These are phyloP conservation scores for Lophochroa leadbeateri DNA, from an alignment of 2,113 vertebrate species.

Conservation along the genomic window DNA sequence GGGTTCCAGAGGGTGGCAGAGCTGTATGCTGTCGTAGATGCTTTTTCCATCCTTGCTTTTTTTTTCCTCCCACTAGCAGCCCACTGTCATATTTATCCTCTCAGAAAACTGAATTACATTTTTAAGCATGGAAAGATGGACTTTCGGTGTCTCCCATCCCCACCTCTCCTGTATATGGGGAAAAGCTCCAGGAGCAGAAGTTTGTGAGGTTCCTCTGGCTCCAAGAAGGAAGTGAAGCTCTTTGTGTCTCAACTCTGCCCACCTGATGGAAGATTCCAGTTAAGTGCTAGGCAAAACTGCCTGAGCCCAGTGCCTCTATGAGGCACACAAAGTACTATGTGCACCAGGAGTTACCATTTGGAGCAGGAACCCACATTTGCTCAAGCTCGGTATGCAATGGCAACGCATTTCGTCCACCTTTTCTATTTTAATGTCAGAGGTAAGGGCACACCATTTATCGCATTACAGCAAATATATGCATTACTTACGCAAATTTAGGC, in stretches of 20 bases:
- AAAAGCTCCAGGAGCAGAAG: neutral
- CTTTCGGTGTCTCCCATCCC: neutral
- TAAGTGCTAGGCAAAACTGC: fast-evolving
- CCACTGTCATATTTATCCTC: fast-evolving
- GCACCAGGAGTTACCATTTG: fast-evolving
- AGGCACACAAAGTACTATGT: fast-evolving
- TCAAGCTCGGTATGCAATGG: fast-evolving
- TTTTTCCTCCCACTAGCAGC: fast-evolving
- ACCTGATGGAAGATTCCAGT: fast-evolving
- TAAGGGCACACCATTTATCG: too few species aligned
- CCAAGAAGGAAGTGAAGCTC: fast-evolving
- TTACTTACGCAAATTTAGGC: neutral
- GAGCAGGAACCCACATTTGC: neutral
- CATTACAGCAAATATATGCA: too few species aligned
- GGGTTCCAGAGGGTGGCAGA: neutral
- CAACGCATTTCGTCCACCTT: neutral
- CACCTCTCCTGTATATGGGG: fast-evolving
- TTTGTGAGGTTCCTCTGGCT: neutral
- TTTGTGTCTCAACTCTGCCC: neutral
- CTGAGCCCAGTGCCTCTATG: fast-evolving
- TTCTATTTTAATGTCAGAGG: neutral
- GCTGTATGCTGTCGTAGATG: fast-evolving
- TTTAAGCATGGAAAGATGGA: fast-evolving
- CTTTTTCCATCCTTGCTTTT: neutral
- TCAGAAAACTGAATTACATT: fast-evolving